Conservation (phyloP, 2,888 invertebrate genomes). For the Ennomos quercinarius region DNA sequence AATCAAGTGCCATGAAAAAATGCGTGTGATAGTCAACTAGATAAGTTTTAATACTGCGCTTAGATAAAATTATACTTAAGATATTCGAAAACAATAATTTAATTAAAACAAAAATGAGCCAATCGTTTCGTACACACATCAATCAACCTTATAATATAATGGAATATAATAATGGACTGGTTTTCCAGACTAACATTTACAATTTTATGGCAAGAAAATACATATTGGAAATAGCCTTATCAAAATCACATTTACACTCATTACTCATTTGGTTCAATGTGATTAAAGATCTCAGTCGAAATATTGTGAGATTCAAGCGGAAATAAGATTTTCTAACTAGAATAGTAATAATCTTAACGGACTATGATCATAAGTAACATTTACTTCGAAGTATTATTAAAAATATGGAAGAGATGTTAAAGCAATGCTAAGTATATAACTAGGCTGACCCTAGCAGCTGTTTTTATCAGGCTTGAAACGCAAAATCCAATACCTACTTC, state of each 20-base stretch:
- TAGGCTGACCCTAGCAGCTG: no score
- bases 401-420: no score
- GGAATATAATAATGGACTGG: conserved; percentile 58
- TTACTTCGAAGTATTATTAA: no score
- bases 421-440: no score
- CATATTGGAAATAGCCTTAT: conserved; percentile 3
- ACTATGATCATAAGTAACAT: no score
- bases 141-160: conserved; percentile 50
- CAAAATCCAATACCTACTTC: no score
- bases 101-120: conserved; percentile 36
- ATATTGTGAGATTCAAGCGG: no score
- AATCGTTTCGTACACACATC: conserved; percentile 44
- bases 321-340: no score
- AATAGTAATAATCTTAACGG: no score
- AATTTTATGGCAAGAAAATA: conserved; percentile 26
- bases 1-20: conserved; percentile 30
- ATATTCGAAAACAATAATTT: conserved; percentile 32
- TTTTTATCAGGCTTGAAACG: no score
- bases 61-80: conserved; percentile 16
- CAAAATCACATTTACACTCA: not conserved
- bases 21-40: conserved; percentile 26
- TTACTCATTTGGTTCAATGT: not conserved
- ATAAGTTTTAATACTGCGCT: conserved; percentile 23
- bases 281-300: no score
- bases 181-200: conserved; percentile 38